A percentile compares a stretch with the other conserved stretches of the same genome.
These are phyloP conservation scores for Phalacrocorax pelagicus DNA, from an alignment of 2,113 vertebrate genomes.

Conservation along the genomic window DNA sequence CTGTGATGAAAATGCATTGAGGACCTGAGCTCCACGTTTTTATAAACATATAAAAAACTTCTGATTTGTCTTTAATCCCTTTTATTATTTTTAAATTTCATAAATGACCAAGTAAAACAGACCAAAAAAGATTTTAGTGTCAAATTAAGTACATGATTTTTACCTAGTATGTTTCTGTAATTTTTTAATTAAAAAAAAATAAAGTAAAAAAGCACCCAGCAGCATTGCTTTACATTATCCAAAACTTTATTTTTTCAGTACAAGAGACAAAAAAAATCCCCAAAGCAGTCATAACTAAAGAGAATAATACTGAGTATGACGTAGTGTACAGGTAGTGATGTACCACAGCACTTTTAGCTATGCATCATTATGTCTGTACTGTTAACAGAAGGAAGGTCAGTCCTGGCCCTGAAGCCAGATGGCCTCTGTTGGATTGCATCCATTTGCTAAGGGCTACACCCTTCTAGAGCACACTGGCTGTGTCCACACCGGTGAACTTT, in stretches of 20 bases:
- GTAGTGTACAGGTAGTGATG: background rate
- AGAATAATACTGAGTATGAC: background rate
- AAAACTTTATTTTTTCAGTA: background rate
- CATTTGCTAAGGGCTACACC: background rate
- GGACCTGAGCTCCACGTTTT: background rate
- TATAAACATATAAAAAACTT: background rate
- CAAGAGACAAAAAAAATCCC: background rate
- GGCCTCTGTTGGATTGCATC: background rate
- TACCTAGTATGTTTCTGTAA: background rate
- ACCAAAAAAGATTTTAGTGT: fast-evolving
- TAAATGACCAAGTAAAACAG: background rate
- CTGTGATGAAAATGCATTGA: background rate
- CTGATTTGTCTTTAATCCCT: background rate
- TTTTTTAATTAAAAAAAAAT: background rate
- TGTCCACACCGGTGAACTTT: background rate
- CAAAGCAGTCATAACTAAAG: background rate
- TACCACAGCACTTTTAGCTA: background rate
- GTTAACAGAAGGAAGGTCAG: background rate
- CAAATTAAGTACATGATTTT: background rate
- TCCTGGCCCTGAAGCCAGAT: background rate
- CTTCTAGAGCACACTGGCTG: background rate
- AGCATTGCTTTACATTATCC: background rate
- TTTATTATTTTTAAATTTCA: background rate
- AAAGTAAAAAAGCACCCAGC: background rate
- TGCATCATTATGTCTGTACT: background rate